A percentile compares a stretch with the other conserved stretches of the same genome.
Conservation (phyloP, 2,113 vertebrate species). For the Crypturellus undulatus region DNA sequence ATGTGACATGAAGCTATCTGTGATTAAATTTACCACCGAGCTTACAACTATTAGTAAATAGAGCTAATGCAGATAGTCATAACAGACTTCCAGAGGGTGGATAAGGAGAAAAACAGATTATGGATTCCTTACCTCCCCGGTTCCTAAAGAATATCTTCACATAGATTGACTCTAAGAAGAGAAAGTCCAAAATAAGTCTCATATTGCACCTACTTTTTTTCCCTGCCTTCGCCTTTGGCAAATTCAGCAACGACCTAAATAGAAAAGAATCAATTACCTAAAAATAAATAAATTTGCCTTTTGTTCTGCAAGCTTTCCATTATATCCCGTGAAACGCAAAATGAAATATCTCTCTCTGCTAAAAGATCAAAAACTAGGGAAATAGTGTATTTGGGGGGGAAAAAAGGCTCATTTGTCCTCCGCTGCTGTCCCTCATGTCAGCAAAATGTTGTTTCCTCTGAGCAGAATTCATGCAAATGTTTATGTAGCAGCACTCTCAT, state of each 20-base stretch:
- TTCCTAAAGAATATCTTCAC: not conserved
- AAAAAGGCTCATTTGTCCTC: not conserved
- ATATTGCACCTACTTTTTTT: not conserved
- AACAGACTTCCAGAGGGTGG: not conserved
- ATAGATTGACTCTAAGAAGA: not conserved
- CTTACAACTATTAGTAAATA: conserved; percentile 58
- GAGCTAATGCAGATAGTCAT: conserved; percentile 23
- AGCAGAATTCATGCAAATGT: conserved; percentile 39
- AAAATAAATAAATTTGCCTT: not conserved
- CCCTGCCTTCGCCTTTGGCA: not conserved
- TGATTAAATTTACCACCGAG: conserved; percentile 23
- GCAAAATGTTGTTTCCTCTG: conserved; percentile 11
- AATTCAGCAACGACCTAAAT: conserved; percentile 58
- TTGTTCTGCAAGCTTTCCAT: conserved; percentile 39
- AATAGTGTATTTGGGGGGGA: not conserved
- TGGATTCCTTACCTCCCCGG: not conserved
- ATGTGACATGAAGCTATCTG: conserved; percentile 17
- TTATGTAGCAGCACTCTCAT: not conserved
- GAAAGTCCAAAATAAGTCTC: conserved; percentile 8
- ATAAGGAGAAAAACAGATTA: not conserved
- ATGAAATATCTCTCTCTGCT: conserved; percentile 12
- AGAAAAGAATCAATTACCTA: conserved; percentile 45
- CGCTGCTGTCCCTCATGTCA: not conserved
- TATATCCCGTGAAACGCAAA: not conserved
- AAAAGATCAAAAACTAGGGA: conserved; percentile 26